Percentiles rank a stretch among this genome's conserved stretches.
Conservation (phyloP, 2,113 vertebrate species). For the Anolis sagrei region DNA sequence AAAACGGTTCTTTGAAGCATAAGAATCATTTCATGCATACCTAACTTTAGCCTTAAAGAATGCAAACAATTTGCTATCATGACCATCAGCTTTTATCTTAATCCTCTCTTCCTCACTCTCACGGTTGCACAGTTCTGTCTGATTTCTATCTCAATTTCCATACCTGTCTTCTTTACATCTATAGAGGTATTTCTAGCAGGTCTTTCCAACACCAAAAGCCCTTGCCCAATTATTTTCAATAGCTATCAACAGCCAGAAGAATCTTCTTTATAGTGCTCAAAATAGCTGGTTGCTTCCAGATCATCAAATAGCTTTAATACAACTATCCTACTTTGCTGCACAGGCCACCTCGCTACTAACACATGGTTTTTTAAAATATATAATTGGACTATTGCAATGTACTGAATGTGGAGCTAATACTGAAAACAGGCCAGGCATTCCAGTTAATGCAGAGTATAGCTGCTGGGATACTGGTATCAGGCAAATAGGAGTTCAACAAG, state of each 20-base stretch:
- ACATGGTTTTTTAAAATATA: background rate
- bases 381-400: background rate
- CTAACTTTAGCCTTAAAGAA: slow-evolving; percentile 19
- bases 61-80: slow-evolving; percentile 45
- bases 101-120: slow-evolving; percentile 22
- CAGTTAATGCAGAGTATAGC: background rate
- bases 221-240: slow-evolving; percentile 39
- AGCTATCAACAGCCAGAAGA: slow-evolving; percentile 29
- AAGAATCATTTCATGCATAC: slow-evolving; percentile 14
- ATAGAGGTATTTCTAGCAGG: slow-evolving; percentile 24
- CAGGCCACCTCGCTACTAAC: background rate
- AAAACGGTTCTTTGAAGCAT: accelerated
- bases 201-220: slow-evolving; percentile 12
- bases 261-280: background rate
- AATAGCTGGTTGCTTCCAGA: background rate
- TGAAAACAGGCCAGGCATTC: background rate
- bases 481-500: background rate
- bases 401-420: background rate
- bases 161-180: background rate
- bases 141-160: slow-evolving; percentile 28
- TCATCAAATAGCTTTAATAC: background rate
- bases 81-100: slow-evolving; percentile 53
- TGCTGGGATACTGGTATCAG: too few species aligned
- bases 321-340: background rate
- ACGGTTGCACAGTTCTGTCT: background rate